These are phyloP conservation scores for Augochlora pura DNA, from an alignment of 1,140 invertebrate species.

Conservation along the genomic window DNA sequence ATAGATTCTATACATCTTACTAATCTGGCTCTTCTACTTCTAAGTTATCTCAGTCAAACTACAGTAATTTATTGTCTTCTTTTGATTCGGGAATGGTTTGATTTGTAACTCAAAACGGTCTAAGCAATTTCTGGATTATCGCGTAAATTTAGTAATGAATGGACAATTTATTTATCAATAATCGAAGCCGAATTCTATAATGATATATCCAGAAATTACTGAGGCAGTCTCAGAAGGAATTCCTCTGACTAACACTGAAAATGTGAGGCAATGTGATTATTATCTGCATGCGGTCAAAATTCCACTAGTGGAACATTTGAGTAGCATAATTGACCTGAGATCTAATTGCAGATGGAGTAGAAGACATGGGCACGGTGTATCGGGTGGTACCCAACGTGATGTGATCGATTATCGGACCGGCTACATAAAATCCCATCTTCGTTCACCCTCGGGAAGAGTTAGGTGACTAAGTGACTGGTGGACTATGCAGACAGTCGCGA, in stretches of 20 bases:
- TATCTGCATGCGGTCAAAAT: slow-evolving; percentile 38
- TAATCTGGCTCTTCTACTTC: too few relatives aligned
- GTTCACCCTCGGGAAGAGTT: slow-evolving; percentile 92
- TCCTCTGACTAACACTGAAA: not conserved
- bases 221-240: too few relatives aligned
- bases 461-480: slow-evolving; percentile 82
- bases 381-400: slow-evolving; percentile 83
- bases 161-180: too few relatives aligned
- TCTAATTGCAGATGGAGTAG: slow-evolving; percentile 83
- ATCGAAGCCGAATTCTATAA: too few relatives aligned
- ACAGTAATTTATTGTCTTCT: too few relatives aligned
- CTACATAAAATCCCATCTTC: slow-evolving; percentile 93
- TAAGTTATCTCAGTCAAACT: too few relatives aligned
- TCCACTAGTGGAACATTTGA: not conserved
- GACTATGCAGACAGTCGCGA: not conserved
- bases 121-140: slow-evolving; percentile 12
- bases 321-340: slow-evolving; percentile 15
- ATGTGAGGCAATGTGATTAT: slow-evolving; percentile 3
- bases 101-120: not conserved
- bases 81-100: too few relatives aligned
- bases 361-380: slow-evolving; percentile 83
- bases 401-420: slow-evolving; percentile 92
- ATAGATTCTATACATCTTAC: not conserved
- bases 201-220: too few relatives aligned
- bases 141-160: too few relatives aligned